These are phyloP conservation scores for Calvadosia cruxmelitensis DNA, from an alignment of 30 jellyfish, hydroid and myxozoan species.

Conservation along the genomic window DNA sequence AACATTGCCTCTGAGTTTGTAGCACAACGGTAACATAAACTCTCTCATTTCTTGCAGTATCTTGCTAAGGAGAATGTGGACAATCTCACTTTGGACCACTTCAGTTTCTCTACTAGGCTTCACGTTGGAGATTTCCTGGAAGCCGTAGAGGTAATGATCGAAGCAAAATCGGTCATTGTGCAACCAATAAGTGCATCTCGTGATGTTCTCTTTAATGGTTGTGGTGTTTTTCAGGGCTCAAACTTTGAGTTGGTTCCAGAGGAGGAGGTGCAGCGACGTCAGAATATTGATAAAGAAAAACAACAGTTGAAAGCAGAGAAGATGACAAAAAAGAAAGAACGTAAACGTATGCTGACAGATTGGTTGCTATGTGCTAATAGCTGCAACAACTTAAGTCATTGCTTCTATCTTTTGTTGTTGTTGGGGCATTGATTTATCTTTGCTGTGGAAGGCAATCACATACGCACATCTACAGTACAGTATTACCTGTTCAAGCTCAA, in stretches of 20 bases:
- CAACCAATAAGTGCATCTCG: neutral
- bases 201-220: neutral
- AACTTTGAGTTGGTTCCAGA: slow-evolving; percentile 58
- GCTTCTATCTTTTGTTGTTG: too few species aligned
- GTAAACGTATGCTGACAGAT: slow-evolving; percentile 39
- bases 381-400: too few species aligned
- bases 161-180: too few species aligned
- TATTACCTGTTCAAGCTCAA: too few species aligned
- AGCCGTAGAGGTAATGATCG: slow-evolving; percentile 62
- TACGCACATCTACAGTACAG: too few species aligned
- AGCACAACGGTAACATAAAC: too few species aligned
- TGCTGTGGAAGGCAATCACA: too few species aligned
- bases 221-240: slow-evolving; percentile 39
- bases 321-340: slow-evolving; percentile 41
- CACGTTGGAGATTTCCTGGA: slow-evolving; percentile 89
- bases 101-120: slow-evolving; percentile 87
- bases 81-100: slow-evolving; percentile 52
- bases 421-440: too few species aligned
- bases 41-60: slow-evolving; percentile 45
- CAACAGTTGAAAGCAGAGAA: slow-evolving; percentile 32
- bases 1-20: too few species aligned
- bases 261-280: slow-evolving; percentile 57
- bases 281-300: slow-evolving; percentile 44
- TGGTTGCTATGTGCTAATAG: too few species aligned
- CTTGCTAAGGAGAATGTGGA: slow-evolving; percentile 37